phyloP scores from a whole-genome alignment of 92 coral and sea anemone species.

The Isaurus tuberculatus region DNA sequence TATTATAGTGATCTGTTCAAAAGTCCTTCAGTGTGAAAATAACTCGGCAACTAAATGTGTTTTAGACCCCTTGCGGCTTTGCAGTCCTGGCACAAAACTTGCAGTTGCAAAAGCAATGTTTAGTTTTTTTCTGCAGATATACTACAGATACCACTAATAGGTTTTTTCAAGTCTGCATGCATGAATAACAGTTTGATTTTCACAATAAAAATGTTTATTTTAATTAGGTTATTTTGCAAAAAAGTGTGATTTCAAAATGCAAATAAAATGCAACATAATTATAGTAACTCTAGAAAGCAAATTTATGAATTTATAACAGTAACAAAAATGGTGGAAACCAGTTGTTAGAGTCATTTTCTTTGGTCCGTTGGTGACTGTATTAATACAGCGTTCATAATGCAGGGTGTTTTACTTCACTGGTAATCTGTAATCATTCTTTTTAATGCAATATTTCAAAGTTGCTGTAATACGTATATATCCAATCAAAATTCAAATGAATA shows the following conservation, averaged over 20 bases:
- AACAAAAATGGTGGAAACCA: background rate
- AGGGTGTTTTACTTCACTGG: background rate
- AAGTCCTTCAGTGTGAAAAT: background rate
- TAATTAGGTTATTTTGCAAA: too few relatives aligned
- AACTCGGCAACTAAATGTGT: constrained; percentile 4
- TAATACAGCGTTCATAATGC: background rate
- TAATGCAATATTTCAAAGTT: background rate
- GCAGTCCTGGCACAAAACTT: background rate
- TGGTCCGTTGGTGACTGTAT: background rate
- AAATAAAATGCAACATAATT: too few relatives aligned
- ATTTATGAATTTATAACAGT: background rate
- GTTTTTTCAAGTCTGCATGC: too few relatives aligned
- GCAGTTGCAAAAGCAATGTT: too few relatives aligned
- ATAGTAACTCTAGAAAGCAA: background rate
- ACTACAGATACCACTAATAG: too few relatives aligned
- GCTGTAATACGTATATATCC: background rate
- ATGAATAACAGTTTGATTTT: too few relatives aligned
- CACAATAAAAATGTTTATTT: too few relatives aligned
- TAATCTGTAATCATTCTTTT: background rate
- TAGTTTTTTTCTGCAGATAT: too few relatives aligned
- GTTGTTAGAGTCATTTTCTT: background rate
- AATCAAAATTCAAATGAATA: constrained; percentile 4
- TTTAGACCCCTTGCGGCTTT: constrained; percentile 1
- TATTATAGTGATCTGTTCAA: background rate
- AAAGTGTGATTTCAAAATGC: too few relatives aligned